Conservation (phyloP, 2,888 invertebrate genomes). For the Polydrusus cervinus region DNA sequence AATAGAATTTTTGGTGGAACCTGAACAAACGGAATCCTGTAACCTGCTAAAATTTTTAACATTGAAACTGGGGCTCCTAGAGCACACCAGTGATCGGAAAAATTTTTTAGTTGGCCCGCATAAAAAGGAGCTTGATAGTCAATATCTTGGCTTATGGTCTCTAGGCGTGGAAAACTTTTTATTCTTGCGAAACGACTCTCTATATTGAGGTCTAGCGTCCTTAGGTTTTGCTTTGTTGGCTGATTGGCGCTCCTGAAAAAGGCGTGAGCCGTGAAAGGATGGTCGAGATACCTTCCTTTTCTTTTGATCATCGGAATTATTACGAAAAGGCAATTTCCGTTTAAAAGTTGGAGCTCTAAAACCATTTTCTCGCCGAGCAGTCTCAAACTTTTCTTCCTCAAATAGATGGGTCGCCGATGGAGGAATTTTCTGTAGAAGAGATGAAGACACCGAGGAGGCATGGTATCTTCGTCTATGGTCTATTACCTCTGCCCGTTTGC, state of each 20-base stretch:
- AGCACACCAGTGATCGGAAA: neutral
- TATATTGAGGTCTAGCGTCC: conserved; percentile 2
- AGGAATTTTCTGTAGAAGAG: conserved; percentile 20
- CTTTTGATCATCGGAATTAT: conserved; percentile 7
- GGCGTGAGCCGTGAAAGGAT: conserved; percentile 2
- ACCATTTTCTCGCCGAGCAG: conserved; percentile 20
- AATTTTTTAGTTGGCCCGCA: conserved; percentile 6
- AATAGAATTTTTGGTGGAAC: conserved; percentile 18
- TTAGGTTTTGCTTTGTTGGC: neutral
- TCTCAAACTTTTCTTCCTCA: conserved; percentile 24
- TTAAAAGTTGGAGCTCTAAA: conserved; percentile 10
- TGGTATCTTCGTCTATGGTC: conserved; percentile 14
- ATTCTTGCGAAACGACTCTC: conserved; percentile 4
- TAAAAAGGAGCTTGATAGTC: conserved; percentile 13
- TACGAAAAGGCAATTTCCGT: conserved; percentile 7
- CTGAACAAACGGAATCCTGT: conserved; percentile 23
- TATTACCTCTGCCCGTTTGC: conserved; percentile 19
- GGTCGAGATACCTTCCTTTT: conserved; percentile 4
- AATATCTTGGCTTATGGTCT: conserved; percentile 2
- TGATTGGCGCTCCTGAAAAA: neutral
- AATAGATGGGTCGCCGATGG: conserved; percentile 27
- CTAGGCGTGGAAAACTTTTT: neutral
- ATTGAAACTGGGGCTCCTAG: neutral
- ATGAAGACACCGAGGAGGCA: conserved; percentile 6
- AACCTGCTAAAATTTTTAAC: conserved; percentile 5